A percentile compares a stretch with the other conserved stretches of the same genome.
Conservation (phyloP, 1,140 invertebrate genomes). For the Aphelinus certus region DNA sequence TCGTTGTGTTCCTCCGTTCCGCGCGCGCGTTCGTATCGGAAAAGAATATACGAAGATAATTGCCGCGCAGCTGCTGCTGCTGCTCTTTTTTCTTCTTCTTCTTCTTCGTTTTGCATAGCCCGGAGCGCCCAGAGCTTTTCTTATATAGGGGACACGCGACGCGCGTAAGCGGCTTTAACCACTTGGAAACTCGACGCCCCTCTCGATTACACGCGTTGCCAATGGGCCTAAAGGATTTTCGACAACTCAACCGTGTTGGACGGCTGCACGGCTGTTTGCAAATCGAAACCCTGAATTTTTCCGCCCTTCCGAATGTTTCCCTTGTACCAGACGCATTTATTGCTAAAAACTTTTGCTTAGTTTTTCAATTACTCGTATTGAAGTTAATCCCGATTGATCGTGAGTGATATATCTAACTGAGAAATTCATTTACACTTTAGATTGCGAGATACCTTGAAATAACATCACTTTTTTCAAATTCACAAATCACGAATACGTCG, state of each 20-base stretch:
- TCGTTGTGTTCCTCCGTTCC: neutral
- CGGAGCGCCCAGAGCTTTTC: neutral
- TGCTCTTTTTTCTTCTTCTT: constrained; percentile 13
- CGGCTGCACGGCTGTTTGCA: neutral
- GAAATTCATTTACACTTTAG: no score
- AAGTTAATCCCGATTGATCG: no score
- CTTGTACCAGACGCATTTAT: no score
- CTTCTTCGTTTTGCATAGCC: neutral
- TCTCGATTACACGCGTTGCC: neutral
- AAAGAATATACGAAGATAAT: constrained; percentile 31
- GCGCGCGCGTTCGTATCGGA: constrained; percentile 7
- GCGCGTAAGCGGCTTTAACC: neutral
- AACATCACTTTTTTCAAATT: no score
- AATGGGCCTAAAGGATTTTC: constrained; percentile 8
- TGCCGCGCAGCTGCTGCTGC: constrained; percentile 17
- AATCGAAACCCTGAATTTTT: no score
- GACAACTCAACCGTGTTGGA: neutral
- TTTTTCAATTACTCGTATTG: neutral
- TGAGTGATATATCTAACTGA: no score
- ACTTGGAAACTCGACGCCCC: neutral
- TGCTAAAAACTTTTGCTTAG: neutral
- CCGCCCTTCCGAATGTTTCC: no score
- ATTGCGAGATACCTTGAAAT: no score
- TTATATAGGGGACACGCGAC: neutral
- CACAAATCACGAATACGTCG: no score